These are phyloP conservation scores for Mesorhabditis spiculigera DNA, from an alignment of 2,888 invertebrate species.

Conservation along the genomic window DNA sequence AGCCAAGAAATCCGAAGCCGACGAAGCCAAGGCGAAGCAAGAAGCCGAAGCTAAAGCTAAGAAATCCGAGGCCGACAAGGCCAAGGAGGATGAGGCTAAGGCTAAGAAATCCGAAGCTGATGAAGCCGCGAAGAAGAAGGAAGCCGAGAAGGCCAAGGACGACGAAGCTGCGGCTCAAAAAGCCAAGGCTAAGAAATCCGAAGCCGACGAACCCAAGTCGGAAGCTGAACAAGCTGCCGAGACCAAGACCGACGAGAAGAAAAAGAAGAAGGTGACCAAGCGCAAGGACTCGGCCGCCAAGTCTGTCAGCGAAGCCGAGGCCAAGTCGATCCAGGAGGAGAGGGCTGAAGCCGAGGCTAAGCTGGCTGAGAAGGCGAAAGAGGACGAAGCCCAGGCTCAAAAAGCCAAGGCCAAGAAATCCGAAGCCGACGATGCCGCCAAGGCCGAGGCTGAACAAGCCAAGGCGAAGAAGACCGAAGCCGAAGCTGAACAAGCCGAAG, in stretches of 20 bases:
- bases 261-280: slow-evolving; percentile 9
- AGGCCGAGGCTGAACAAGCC: slow-evolving; percentile 15
- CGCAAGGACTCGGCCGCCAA: slow-evolving; percentile 10
- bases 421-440: slow-evolving; percentile 8
- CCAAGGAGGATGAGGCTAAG: slow-evolving; percentile 14
- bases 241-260: slow-evolving; percentile 13
- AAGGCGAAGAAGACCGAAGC: slow-evolving; percentile 15
- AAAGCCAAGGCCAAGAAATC: too few relatives aligned
- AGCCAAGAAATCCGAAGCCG: neutral
- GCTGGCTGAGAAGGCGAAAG: slow-evolving; percentile 11
- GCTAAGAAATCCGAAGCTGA: slow-evolving; percentile 13
- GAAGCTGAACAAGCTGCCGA: slow-evolving; percentile 12
- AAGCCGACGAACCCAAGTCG: slow-evolving; percentile 10
- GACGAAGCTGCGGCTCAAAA: slow-evolving; percentile 9
- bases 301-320: too few relatives aligned
- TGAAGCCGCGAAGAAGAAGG: slow-evolving; percentile 4
- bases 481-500: slow-evolving; percentile 9
- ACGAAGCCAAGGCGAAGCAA: slow-evolving; percentile 10
- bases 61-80: neutral
- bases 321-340: slow-evolving; percentile 8
- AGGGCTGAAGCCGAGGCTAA: slow-evolving; percentile 17
- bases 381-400: neutral
- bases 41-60: slow-evolving; percentile 1
- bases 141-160: slow-evolving; percentile 9
- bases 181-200: slow-evolving; percentile 12